A percentile compares a stretch with the other conserved stretches of the same genome.
phyloP scores from a whole-genome alignment of 2,797 vertebrate genomes.

The Helostoma temminkii region DNA sequence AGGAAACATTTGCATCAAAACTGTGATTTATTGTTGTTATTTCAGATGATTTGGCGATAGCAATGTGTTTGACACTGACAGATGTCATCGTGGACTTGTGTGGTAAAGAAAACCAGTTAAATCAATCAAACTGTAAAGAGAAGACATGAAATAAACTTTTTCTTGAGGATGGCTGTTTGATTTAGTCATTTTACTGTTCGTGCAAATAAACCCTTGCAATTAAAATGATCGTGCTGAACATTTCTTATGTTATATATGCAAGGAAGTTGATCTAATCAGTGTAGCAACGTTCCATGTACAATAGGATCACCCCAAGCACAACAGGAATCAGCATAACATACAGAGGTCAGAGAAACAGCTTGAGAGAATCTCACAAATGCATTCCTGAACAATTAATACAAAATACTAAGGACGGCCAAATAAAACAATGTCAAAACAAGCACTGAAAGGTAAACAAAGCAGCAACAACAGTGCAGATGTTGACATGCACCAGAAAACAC shows the following conservation, averaged over 20 bases:
- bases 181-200: constrained; percentile 6
- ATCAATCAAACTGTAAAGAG: constrained; percentile 26
- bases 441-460: constrained; percentile 59
- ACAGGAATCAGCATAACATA: constrained; percentile 24
- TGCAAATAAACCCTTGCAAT: constrained; percentile 38
- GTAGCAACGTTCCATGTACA: constrained; percentile 57
- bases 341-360: constrained; percentile 35
- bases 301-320: constrained; percentile 11
- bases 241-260: constrained; percentile 18
- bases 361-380: constrained; percentile 35
- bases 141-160: constrained; percentile 29
- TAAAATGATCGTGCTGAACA: constrained; percentile 2
- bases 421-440: constrained; percentile 64
- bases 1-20: constrained; percentile 24
- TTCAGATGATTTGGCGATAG: constrained; percentile 37
- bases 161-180: constrained; percentile 34
- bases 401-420: constrained; percentile 58
- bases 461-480: constrained; percentile 48
- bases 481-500: constrained; percentile 56
- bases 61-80: constrained; percentile 34
- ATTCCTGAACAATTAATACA: constrained; percentile 61
- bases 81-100: constrained; percentile 38
- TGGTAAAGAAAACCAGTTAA: constrained; percentile 25
- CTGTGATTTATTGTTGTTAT: constrained; percentile 1
- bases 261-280: constrained; percentile 56